Evolutionary conservation across 2,888 invertebrate genomes (phyloP), one percentile per base, ranked within the genome.

Genomic region (Hedychridium roseum): DNA sequence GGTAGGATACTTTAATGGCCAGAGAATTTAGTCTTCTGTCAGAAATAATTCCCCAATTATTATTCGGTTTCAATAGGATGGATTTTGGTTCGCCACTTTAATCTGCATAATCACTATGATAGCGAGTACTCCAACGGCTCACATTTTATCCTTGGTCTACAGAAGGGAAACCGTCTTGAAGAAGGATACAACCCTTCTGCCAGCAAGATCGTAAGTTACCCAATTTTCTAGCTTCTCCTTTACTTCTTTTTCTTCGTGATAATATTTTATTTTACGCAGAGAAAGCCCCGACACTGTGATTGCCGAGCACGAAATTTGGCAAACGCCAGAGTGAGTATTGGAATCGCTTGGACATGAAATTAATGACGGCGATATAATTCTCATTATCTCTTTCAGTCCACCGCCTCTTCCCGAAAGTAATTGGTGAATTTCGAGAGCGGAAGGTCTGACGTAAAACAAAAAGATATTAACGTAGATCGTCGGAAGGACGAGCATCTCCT

Each of bases 1-100:
- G 83, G 88, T 88, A 80, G 80, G n/a, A n/a, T n/a, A n/a, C n/a
- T n/a, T n/a, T n/a, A 15, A 7, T 12, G 17, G 26, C 2, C 14
- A 23, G 4, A 9, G 21, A 36, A 40, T 18, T 1, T 43, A 23
- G 11, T 20, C 16, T 31, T 6, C 2, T 23, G 15, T 5, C 12
- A 14, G 5, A 28, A 27, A 14, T 18, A 6, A 20, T 38, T 27
- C 28, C 17, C 17, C 26, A 30, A 30, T n/a, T 11, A n/a, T 30
- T 30, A 11, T n/a, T 30, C 11, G 4, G 4, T 16, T 73, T 34
- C 77, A n/a, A n/a, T n/a, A 86, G 86, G 87, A 89, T 61, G 89
- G 87, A 3, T 84, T 88, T 78, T 89, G 89, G 88, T 84, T 89
- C 44, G 84, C 86, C 45, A 84, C 85, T 2, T 80, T 87, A 14